Percentiles rank a stretch among this genome's conserved stretches.
Conservation (phyloP, 1,140 invertebrate species). For the Aphaenogaster floridana region DNA sequence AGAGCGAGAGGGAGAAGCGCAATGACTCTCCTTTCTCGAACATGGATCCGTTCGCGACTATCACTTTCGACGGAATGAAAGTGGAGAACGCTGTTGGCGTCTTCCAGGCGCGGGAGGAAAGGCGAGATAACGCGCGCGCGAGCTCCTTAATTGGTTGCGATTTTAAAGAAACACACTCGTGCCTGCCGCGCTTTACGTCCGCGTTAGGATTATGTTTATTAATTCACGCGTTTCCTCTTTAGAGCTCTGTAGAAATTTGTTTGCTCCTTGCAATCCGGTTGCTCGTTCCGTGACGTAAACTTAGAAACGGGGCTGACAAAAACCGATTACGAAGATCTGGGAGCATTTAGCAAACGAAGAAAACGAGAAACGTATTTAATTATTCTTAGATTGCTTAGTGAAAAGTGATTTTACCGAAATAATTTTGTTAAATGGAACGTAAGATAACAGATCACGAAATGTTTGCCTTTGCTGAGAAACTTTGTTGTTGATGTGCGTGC, state of each 20-base stretch:
- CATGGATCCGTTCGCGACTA: slow-evolving; percentile 81
- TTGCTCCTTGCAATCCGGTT: not conserved
- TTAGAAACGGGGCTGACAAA: not conserved
- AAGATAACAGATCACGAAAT: not conserved
- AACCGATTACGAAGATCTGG: not conserved
- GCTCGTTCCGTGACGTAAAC: not conserved
- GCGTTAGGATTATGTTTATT: slow-evolving; percentile 5
- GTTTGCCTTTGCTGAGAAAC: not conserved
- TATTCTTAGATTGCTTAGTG: not conserved
- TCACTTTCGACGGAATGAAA: slow-evolving; percentile 86
- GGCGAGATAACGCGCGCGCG: slow-evolving; percentile 8
- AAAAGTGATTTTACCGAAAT: not conserved
- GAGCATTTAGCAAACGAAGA: no score
- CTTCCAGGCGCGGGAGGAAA: slow-evolving; percentile 23
- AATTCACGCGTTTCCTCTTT: not conserved
- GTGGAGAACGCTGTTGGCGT: slow-evolving; percentile 79
- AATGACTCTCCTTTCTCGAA: slow-evolving; percentile 84
- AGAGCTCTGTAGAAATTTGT: not conserved
- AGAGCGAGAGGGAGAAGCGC: slow-evolving; percentile 48
- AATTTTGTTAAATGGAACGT: not conserved
- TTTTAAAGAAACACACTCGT: slow-evolving; percentile 41
- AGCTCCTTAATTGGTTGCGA: slow-evolving; percentile 20
- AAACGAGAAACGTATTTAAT: not conserved
- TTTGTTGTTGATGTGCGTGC: not conserved
- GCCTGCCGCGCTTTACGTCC: not conserved